Evolutionary conservation across 1,140 invertebrate genomes (phyloP).

Genomic region (Drosophila santomea): DNA sequence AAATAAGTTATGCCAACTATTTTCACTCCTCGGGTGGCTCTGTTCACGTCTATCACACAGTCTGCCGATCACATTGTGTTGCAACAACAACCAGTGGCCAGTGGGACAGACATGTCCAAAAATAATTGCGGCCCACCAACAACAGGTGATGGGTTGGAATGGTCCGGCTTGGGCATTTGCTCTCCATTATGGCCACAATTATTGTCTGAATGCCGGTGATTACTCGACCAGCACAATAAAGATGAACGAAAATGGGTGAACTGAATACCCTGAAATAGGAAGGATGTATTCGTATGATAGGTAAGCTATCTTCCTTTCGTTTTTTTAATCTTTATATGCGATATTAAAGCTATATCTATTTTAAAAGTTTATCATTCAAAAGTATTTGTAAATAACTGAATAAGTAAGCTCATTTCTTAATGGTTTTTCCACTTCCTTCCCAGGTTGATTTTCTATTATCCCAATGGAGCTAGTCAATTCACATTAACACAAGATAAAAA

Average conservation of each 20-base stretch:
- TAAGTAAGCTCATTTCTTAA: not conserved
- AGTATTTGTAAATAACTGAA: no score
- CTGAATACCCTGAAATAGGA: not conserved
- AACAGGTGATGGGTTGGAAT: slow-evolving; percentile 24
- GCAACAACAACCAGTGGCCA: slow-evolving; percentile 26
- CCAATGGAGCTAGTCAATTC: not conserved
- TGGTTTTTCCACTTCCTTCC: not conserved
- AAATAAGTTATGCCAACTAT: slow-evolving; percentile 70
- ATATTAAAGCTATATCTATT: no score
- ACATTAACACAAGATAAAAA: not conserved
- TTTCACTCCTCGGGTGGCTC: slow-evolving; percentile 27
- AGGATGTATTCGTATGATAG: not conserved
- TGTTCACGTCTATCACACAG: slow-evolving; percentile 20
- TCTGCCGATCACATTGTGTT: slow-evolving; percentile 32
- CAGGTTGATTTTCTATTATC: not conserved
- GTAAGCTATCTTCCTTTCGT: not conserved
- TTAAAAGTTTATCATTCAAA: no score
- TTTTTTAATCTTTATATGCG: no score
- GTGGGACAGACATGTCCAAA: slow-evolving; percentile 29
- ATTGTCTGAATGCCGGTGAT: slow-evolving; percentile 30
- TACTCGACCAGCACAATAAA: slow-evolving; percentile 20
- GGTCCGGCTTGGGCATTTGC: slow-evolving; percentile 9
- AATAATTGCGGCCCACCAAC: slow-evolving; percentile 26
- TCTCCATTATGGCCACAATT: slow-evolving; percentile 22
- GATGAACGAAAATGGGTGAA: slow-evolving; percentile 8